Conservation (phyloP, 2,113 vertebrate genomes). For the Cephalopterus ornatus region DNA sequence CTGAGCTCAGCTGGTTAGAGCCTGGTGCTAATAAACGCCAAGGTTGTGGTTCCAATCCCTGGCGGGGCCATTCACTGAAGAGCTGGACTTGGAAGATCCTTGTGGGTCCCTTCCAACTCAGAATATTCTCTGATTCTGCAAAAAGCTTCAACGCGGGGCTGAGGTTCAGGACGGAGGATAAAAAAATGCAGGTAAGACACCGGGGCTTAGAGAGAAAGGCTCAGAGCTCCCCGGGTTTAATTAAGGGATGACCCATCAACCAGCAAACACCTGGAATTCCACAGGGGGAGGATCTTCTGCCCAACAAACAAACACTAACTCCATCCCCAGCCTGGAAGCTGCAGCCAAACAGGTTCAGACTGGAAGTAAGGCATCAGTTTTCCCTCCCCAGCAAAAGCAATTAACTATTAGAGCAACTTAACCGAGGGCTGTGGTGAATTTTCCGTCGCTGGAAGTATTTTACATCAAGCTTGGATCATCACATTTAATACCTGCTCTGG, state of each 20-base stretch:
- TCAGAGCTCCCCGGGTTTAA: not conserved
- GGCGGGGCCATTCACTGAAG: not conserved
- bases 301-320: not conserved
- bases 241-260: not conserved
- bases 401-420: not conserved
- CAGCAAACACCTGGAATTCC: not conserved
- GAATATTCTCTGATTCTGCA: not conserved
- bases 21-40: not conserved
- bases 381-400: not conserved
- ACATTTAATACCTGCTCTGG: not conserved
- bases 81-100: not conserved
- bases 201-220: not conserved
- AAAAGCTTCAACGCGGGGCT: not conserved
- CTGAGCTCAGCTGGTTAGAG: not conserved
- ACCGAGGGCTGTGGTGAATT: not conserved
- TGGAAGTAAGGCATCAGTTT: not conserved
- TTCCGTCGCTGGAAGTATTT: not conserved
- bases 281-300: not conserved
- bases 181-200: fast-evolving
- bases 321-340: not conserved
- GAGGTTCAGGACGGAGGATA: not conserved
- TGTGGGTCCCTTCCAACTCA: not conserved
- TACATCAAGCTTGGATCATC: not conserved
- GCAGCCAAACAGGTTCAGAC: not conserved
- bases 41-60: not conserved